A percentile compares a stretch with the other conserved stretches of the same genome.
Conservation (phyloP, 2,797 vertebrate species). For the Tragopan temminckii region DNA sequence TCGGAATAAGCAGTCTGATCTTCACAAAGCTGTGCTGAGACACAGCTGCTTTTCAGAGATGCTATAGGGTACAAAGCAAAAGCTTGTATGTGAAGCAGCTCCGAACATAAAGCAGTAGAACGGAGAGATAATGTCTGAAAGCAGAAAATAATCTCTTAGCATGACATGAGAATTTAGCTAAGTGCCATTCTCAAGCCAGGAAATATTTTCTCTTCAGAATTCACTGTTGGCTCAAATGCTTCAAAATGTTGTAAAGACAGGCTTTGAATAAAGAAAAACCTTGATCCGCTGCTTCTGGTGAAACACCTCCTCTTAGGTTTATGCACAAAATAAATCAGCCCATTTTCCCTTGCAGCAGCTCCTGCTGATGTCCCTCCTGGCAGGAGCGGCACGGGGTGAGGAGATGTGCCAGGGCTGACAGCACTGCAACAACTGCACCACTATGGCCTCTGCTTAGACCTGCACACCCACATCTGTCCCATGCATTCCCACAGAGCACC, state of each 20-base stretch:
- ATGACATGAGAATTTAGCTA: neutral
- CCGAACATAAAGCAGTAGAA: neutral
- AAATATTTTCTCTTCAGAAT: neutral
- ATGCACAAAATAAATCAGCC: neutral
- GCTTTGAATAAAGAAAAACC: neutral
- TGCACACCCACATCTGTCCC: neutral
- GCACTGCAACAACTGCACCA: neutral
- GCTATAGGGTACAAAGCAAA: neutral
- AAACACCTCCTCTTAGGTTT: neutral
- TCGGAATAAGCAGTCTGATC: neutral
- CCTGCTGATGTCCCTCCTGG: neutral
- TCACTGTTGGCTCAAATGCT: neutral
- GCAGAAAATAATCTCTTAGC: neutral
- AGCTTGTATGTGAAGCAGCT: neutral
- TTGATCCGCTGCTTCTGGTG: neutral
- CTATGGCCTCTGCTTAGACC: neutral
- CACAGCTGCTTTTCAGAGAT: neutral
- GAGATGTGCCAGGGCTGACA: no score
- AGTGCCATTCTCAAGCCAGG: neutral
- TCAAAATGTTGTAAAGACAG: neutral
- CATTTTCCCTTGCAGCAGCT: neutral
- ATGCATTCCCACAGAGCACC: neutral
- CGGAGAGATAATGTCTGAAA: neutral
- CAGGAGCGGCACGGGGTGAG: neutral
- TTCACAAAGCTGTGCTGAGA: neutral